Conservation (phyloP, 1,140 invertebrate species). For the Zaprionus lachaisei region DNA sequence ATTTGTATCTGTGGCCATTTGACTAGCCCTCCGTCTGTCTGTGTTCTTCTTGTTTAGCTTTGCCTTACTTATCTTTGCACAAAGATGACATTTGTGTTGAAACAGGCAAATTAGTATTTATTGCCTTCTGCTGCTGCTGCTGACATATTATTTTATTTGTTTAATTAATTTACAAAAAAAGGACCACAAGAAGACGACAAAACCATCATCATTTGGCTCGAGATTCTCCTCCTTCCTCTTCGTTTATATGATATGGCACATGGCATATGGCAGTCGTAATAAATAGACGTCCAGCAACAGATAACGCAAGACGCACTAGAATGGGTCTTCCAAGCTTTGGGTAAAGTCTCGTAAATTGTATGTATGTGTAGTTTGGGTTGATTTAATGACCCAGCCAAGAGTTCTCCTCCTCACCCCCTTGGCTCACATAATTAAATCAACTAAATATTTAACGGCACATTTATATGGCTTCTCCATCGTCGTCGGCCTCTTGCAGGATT, state of each 20-base stretch:
- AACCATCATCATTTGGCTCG: conserved; percentile 44
- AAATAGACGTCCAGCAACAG: conserved; percentile 72
- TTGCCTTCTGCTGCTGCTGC: conserved; percentile 71
- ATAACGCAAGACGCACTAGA: conserved; percentile 63
- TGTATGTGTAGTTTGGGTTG: conserved; percentile 72
- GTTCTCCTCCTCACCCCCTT: not conserved
- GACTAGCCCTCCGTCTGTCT: not conserved
- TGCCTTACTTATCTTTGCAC: conserved; percentile 62
- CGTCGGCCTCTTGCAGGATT: conserved; percentile 44
- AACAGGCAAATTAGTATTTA: conserved; percentile 83
- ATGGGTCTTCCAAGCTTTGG: conserved; percentile 43
- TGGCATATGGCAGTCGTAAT: conserved; percentile 77
- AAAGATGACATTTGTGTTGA: conserved; percentile 82
- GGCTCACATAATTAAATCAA: conserved; percentile 80
- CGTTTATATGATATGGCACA: conserved; percentile 58
- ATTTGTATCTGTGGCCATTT: conserved; percentile 10
- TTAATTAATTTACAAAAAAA: conserved; percentile 82
- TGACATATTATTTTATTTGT: conserved; percentile 83
- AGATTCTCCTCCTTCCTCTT: not conserved
- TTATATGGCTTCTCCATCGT: conserved; percentile 53
- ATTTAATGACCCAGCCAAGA: conserved; percentile 62
- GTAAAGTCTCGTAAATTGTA: conserved; percentile 66
- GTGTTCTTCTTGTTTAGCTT: conserved; percentile 30
- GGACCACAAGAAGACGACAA: conserved; percentile 65
- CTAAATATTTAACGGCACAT: conserved; percentile 82